Base-by-base conservation (phyloP, 2,797 vertebrate species). In the Lepilemur ruficaudatus region DNA sequence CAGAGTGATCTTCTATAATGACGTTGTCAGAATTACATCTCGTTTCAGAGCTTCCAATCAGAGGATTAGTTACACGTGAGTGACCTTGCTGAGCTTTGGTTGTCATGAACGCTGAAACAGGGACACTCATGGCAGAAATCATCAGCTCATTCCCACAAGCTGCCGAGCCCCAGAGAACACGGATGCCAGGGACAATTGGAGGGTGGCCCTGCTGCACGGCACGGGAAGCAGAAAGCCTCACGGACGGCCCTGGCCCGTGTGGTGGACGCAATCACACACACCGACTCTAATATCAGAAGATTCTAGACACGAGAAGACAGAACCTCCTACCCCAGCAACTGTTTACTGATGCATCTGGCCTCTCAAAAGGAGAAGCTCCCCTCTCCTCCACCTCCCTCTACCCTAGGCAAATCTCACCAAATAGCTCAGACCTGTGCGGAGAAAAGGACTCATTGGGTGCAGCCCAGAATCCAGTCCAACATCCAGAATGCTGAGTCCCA, bases 121-220 rank as follows among this genome's bases (percentile, higher is more conserved):
- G 12, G 46, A 23, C 1, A 14, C 20, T 10, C 9, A 0, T 7
- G 75, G 17, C 1, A 28, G n/a, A n/a, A 43, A 22, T 17, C 8
- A 6, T 22, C 30, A 41, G 28, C 4, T 48, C 11, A 38, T 12
- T 72, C 13, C 3, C 41, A 22, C 1, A 2, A 43, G 23, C 0
- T 0, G 14, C 1, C 0, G 0, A 35, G 28, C 2, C 17, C 13
- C 0, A 7, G 13, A 69, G 38, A 70, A 12, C 3, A 4, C 15
- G 50, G 55, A 69, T 12, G 2, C 35, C 20, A 46, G 5, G 2
- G n/a, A 17, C 23, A 5, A 13, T 1, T 2, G 41, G 43, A 55
- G 11, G 20, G 17, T n/a, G n/a, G n/a, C n/a, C n/a, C n/a, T n/a
- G n/a, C n/a, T n/a, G n/a, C n/a, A n/a, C n/a, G n/a, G n/a, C n/a